Evolutionary conservation across 2,113 vertebrate species (phyloP), one percentile per base, ranked within the genome.

Genomic region (Poeciliopsis prolifica): DNA sequence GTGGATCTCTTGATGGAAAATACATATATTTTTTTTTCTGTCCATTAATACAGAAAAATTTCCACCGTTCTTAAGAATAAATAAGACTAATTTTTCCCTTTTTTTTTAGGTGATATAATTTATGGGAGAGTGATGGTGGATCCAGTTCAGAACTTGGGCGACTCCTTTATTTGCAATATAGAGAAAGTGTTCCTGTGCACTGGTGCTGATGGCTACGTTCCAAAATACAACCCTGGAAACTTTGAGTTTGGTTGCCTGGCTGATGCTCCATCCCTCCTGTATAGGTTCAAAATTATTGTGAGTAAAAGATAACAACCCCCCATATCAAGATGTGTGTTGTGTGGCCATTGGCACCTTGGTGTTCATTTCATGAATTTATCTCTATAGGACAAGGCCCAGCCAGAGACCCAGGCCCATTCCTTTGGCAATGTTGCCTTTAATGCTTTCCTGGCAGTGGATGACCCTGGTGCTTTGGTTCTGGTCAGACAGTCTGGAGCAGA

Each of bases 141-240:
- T 87, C 97, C 97, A 0, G 98, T 99, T 68, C 97, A 99, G 93
- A 98, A 98, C 84, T 82, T 99, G 54, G 97, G 97, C 0, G 94
- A 96, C 78, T 97, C 97, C 26, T 99, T 99, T 80, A 91, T 95
- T 83, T 99, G 98, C 82, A 98, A 91, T 91, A 97, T 99, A 5
- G 97, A 99, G 91, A 98, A 99, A 81, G 97, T 99, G 61, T 99
- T 96, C 88, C 93, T 99, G 0, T 99, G 98, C 85, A 97, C 97
- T 0, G 98, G 98, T 51, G 95, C 97, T 4, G 98, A 98, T 61
- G 98, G 98, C 75, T 99, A 99, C 7, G 96, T 99, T 19, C 98
- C 98, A 7, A 99, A 99, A 90, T 99, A 98, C 78, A 96, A 95
- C 70, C 98, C 98, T 3, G 70, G 78, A 7, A 95, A 95, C 54